Conservation (phyloP, 2,888 invertebrate species). For the Pyrgus malvae region DNA sequence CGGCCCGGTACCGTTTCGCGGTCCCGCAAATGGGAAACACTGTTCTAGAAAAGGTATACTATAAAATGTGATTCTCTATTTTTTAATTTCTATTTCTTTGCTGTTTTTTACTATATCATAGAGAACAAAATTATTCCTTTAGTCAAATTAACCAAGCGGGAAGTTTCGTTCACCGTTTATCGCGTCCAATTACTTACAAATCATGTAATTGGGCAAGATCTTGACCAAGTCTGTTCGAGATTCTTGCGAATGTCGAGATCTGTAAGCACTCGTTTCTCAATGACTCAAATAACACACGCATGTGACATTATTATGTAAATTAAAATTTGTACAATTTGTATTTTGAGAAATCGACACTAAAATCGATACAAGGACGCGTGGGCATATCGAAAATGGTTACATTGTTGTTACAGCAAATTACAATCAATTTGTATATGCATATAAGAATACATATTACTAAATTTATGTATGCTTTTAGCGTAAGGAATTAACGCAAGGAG, state of each 20-base stretch:
- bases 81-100: too few species aligned
- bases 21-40: too few species aligned
- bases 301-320: constrained; percentile 23
- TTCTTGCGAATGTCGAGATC: constrained; percentile 13
- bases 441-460: too few species aligned
- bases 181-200: not conserved
- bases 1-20: too few species aligned
- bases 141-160: too few species aligned
- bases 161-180: not conserved
- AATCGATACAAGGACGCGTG: constrained; percentile 13
- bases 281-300: constrained; percentile 20
- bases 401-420: constrained; percentile 4
- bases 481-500: too few species aligned
- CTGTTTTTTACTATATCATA: too few species aligned
- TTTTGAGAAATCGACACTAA: constrained; percentile 17
- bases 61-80: too few species aligned
- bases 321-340: constrained; percentile 19
- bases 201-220: constrained; percentile 13
- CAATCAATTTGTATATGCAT: constrained; percentile 6
- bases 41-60: too few species aligned
- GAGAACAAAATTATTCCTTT: too few species aligned
- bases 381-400: not conserved
- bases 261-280: constrained; percentile 10
- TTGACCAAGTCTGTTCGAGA: constrained; percentile 5
- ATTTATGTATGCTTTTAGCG: too few species aligned